Conservation (phyloP, 2,797 vertebrate genomes). For the Hypotaenidia okinawae region DNA sequence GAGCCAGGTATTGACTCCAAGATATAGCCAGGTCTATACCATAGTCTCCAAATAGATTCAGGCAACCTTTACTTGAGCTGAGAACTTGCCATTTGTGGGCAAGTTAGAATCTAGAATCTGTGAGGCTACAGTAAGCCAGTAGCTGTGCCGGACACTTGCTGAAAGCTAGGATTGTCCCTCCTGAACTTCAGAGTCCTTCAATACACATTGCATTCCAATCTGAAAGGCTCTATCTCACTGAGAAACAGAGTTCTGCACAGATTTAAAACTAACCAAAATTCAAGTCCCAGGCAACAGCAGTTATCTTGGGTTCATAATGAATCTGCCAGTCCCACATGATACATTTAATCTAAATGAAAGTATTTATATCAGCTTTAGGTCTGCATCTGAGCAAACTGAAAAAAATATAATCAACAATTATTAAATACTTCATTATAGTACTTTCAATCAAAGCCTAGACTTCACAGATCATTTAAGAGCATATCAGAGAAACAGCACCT, state of each 20-base stretch:
- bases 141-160: background rate
- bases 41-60: background rate
- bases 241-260: background rate
- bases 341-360: background rate
- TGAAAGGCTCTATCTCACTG: background rate
- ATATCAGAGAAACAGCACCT: background rate
- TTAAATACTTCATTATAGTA: background rate
- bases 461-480: background rate
- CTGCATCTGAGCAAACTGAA: background rate
- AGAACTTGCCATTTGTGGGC: background rate
- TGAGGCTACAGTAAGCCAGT: background rate
- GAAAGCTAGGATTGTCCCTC: background rate
- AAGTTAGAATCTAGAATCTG: background rate
- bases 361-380: background rate
- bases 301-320: background rate
- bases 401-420: background rate
- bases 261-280: background rate
- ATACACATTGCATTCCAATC: background rate
- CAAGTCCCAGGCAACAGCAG: background rate
- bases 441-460: background rate
- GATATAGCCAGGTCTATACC: background rate
- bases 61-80: background rate
- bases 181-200: background rate
- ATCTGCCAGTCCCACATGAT: background rate
- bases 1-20: background rate